Conservation (phyloP, 2,113 vertebrate genomes). For the Furnarius figulus region DNA sequence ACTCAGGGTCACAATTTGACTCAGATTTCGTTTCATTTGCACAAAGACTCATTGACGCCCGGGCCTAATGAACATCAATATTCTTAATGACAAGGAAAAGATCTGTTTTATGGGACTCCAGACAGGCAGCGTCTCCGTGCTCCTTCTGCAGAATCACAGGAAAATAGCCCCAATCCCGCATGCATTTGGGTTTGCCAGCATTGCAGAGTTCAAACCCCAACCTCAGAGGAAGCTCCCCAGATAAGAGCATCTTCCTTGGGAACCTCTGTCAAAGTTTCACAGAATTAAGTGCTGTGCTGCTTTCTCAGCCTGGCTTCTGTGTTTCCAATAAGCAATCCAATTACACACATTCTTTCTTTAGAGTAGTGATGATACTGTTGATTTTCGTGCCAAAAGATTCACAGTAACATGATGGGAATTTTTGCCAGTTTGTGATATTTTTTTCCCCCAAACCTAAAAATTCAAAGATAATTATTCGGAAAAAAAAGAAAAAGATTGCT, state of each 20-base stretch:
- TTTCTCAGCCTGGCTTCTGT: slow-evolving; percentile 1
- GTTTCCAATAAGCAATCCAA: slow-evolving; percentile 50
- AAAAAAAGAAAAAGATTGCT: not conserved
- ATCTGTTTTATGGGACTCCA: slow-evolving; percentile 83
- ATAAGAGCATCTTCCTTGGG: slow-evolving; percentile 17
- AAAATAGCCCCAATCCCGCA: slow-evolving; percentile 11
- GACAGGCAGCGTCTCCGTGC: slow-evolving; percentile 68
- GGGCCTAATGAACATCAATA: slow-evolving; percentile 92
- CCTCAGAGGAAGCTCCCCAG: slow-evolving; percentile 1
- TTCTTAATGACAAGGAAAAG: slow-evolving; percentile 89
- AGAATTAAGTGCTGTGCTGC: not conserved
- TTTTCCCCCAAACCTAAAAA: not conserved
- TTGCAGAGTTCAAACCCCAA: not conserved
- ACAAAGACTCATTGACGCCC: slow-evolving; percentile 96
- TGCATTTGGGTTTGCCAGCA: not conserved
- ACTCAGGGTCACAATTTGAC: slow-evolving; percentile 90
- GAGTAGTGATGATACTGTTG: slow-evolving; percentile 37
- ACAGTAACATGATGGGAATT: slow-evolving; percentile 25
- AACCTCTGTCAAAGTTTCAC: slow-evolving; percentile 45
- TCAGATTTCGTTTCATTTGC: slow-evolving; percentile 95
- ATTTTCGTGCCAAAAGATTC: slow-evolving; percentile 53
- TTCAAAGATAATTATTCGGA: not conserved
- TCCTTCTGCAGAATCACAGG: slow-evolving; percentile 57
- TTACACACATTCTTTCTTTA: slow-evolving; percentile 47
- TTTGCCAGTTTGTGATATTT: not conserved